phyloP scores from a whole-genome alignment of 2,113 vertebrate genomes.

The Zosterops hypoxanthus region DNA sequence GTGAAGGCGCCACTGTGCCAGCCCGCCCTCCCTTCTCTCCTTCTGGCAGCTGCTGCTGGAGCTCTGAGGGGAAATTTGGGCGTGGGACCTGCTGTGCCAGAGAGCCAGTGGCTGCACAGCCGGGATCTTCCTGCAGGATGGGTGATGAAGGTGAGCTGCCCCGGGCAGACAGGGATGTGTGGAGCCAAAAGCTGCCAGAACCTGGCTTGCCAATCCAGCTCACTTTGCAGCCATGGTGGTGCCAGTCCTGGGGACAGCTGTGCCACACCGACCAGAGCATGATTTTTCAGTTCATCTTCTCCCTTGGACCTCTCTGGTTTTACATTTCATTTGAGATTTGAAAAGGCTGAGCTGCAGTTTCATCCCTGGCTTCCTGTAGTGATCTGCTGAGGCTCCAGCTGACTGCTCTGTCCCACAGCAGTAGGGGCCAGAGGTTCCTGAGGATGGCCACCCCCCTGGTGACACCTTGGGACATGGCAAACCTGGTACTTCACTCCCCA shows the following conservation, averaged over 20 bases:
- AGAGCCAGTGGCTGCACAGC: not conserved
- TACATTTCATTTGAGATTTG: not conserved
- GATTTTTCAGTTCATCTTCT: not conserved
- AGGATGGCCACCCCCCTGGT: fast-evolving
- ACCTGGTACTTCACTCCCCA: not conserved
- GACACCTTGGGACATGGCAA: not conserved
- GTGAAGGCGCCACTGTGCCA: not conserved
- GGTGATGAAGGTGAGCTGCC: not conserved
- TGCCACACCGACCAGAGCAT: not conserved
- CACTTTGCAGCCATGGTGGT: fast-evolving
- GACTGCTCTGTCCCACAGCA: not conserved
- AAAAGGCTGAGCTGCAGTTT: not conserved
- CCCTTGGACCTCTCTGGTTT: not conserved
- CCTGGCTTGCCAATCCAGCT: not conserved
- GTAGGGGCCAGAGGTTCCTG: not conserved
- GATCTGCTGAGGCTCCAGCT: not conserved
- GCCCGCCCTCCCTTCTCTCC: not conserved
- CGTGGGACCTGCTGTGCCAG: not conserved
- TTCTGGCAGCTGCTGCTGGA: not conserved
- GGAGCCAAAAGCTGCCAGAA: not conserved
- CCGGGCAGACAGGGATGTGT: not conserved
- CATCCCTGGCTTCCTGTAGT: not conserved
- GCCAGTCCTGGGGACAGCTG: not conserved
- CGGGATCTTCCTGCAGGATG: fast-evolving
- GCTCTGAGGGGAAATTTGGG: not conserved